Percentiles rank a stretch among this genome's conserved stretches.
Conservation (phyloP, 92 coral and sea anemone genomes). For the Muricea muricata region DNA sequence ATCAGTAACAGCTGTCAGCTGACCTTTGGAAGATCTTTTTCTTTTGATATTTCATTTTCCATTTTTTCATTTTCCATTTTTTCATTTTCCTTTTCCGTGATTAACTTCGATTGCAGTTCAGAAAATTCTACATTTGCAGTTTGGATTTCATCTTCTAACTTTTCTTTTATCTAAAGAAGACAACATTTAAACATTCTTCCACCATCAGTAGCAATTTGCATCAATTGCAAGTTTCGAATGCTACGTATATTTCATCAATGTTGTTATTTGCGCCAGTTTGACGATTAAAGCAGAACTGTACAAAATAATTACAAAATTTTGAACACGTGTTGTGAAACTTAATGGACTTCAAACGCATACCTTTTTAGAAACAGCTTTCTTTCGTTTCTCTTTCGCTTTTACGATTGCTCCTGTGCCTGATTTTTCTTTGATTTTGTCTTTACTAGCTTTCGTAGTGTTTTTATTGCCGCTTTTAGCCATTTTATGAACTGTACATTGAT, state of each 20-base stretch:
- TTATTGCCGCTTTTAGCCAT: conserved; percentile 29
- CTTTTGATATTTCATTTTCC: not conserved
- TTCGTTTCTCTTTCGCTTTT: conserved; percentile 36
- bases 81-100: conserved; percentile 27
- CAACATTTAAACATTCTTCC: not conserved
- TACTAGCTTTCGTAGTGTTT: conserved; percentile 10
- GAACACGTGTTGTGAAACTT: not conserved
- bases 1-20: not conserved
- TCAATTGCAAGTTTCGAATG: no score
- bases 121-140: conserved; percentile 73
- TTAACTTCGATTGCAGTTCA: conserved; percentile 70
- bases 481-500: no score
- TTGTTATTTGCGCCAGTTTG: not conserved
- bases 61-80: not conserved
- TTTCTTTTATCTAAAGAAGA: conserved; percentile 72
- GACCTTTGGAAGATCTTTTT: not conserved
- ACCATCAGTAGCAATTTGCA: no score
- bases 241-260: no score
- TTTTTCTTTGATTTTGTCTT: conserved; percentile 7
- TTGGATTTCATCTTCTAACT: conserved; percentile 77
- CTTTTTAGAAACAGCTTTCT: conserved; percentile 11
- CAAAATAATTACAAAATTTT: not conserved
- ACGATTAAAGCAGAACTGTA: not conserved
- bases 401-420: conserved; percentile 9
- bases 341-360: not conserved